These are phyloP conservation scores for Alectoris magna DNA, from an alignment of 2,797 vertebrate genomes.

Conservation along the genomic window DNA sequence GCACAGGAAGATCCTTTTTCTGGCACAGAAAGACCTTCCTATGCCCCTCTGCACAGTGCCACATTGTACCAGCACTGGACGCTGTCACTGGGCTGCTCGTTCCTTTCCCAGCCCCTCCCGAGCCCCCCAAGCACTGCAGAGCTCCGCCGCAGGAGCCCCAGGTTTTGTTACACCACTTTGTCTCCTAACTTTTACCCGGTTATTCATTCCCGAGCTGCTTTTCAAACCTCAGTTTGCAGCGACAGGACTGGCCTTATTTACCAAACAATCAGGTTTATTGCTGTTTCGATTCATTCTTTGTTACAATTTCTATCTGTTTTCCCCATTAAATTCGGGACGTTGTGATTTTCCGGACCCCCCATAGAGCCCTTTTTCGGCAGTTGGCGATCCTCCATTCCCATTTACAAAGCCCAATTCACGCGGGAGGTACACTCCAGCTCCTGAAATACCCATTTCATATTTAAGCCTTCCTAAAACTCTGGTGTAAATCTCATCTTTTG, in stretches of 20 bases:
- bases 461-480: slow-evolving; percentile 47
- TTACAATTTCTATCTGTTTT: slow-evolving; percentile 71
- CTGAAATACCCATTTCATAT: slow-evolving; percentile 68
- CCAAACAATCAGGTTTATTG: slow-evolving; percentile 75
- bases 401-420: slow-evolving; percentile 71
- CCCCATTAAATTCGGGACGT: slow-evolving; percentile 67
- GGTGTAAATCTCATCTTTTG: neutral
- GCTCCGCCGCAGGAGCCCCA: neutral
- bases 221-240: slow-evolving; percentile 58
- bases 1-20: neutral
- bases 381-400: slow-evolving; percentile 74
- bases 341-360: slow-evolving; percentile 69
- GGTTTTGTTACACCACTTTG: slow-evolving; percentile 61
- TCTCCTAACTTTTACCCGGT: slow-evolving; percentile 64
- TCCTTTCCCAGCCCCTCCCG: neutral
- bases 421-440: slow-evolving; percentile 51
- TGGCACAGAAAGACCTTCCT: neutral
- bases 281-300: slow-evolving; percentile 71
- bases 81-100: neutral
- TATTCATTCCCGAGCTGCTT: slow-evolving; percentile 69
- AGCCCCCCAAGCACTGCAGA: neutral
- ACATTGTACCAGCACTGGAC: neutral
- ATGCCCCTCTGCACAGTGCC: neutral
- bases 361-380: slow-evolving; percentile 66
- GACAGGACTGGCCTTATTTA: slow-evolving; percentile 67